Base-by-base conservation (phyloP, 64 coral and sea anemone species). In the Porites lutea region DNA sequence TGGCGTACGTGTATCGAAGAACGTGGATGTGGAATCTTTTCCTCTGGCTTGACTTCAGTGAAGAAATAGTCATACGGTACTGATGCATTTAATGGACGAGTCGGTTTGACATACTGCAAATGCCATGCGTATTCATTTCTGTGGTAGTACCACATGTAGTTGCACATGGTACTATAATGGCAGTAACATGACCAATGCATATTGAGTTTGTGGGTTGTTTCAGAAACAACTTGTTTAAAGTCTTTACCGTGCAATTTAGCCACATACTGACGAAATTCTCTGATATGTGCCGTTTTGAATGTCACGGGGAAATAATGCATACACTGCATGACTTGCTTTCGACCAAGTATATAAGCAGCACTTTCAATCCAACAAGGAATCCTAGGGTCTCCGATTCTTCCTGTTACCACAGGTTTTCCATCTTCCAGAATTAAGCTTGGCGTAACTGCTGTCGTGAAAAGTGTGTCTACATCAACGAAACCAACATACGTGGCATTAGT, bases 71-170 rank as follows among this genome's bases (percentile, higher is more conserved):
- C 27, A 37, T 37, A 37, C 27, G 27, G 27, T 37, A 37, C 27
- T 37, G 27, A 43, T 0, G 69, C 69, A 6, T 43, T 72, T 43
- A 43, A 72, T 6, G 69, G 69, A 9, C 6, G 69, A 72, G 23
- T 72, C 8, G 20, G 20, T 72, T 72, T 72, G 18, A 72, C 23
- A 27, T 72, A 72, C 21, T 72, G 69, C 69, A 72, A 43, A 21
- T 72, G 6, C 69, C 21, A 66, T 15, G 63, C 8, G 16, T 66
- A 66, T 66, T 66, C 63, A 18, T 66, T 66, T 66, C 63, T 66
- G 69, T 72, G 69, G 21, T 72, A 27, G 69, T 72, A 72, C 23
- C 69, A 72, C 23, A 72, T 43, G 69, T 72, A 72, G 69, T 72
- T 72, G 27, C 27, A 37, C 27, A 37, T 37, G 27, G 27, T 37